Evolutionary conservation across 2,888 invertebrate genomes (phyloP), one percentile per base, ranked within the genome.

Genomic region (Caenorhabditis sp.): DNA sequence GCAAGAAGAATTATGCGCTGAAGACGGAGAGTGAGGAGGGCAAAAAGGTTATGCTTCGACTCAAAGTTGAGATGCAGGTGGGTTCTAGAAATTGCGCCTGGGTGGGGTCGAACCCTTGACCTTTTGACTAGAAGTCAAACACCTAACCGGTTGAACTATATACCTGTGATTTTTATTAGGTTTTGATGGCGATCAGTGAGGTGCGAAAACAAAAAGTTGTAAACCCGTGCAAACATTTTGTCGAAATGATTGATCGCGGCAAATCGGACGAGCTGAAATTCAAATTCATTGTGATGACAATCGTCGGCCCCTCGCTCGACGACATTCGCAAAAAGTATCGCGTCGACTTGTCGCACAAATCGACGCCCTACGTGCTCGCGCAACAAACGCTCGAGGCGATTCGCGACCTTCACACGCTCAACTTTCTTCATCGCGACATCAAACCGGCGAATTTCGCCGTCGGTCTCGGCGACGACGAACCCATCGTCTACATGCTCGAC

Each of bases 361-460:
- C 43, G 17, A 43, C 43, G 17, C 43, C 43, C 3, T 43, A 43
- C 14, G 17, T 17, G 12, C 6, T 43, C 14, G 43, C 43, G 17
- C 43, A 43, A 43, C 43, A 43, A 43, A 43, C 43, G 14, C 50
- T 17, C 49, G 64, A 62, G 62, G 72, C 72, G 4, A 37, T 79
- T 12, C 43, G 60, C 10, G 75, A 77, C 24, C 69, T 79, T 5
- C 79, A 79, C 55, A 10, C 17, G 17, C 50, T 77, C 12, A 77
- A 77, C 23, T 79, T 60, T 49, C 69, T 79, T 17, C 79, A 79
- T 62, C 66, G 79, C 21, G 69, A 73, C 62, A 76, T 73, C 62
- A 78, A 78, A 23, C 76, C 78, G 17, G 76, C 76, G 12, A 78
- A 78, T 58, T 78, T 69, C 58, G 76, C 78, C 23, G 70, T 73